Evolutionary conservation across 2,113 vertebrate species (phyloP).

Genomic region (Capreolus pygargus): DNA sequence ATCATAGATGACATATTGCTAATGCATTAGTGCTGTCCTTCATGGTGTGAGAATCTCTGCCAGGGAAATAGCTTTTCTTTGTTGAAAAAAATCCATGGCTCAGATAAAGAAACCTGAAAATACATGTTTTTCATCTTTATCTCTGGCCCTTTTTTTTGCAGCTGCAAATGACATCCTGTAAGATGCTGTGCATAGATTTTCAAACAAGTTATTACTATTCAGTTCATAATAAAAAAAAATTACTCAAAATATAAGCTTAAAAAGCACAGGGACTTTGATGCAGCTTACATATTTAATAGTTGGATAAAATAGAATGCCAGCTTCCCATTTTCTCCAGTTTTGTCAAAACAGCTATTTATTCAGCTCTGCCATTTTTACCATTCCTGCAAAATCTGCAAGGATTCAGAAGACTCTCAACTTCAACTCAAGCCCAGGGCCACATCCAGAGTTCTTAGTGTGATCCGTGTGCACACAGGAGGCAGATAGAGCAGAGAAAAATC

Average conservation of each 20-base stretch:
- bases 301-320: not conserved
- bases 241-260: slow-evolving; percentile 43
- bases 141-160: not conserved
- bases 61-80: slow-evolving; percentile 34
- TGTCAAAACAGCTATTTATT: not conserved
- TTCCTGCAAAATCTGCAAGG: not conserved
- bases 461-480: not conserved
- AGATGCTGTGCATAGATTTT: not conserved
- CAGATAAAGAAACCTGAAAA: slow-evolving; percentile 51
- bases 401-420: not conserved
- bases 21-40: slow-evolving; percentile 64
- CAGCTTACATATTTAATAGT: slow-evolving; percentile 14
- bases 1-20: slow-evolving; percentile 70
- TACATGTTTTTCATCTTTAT: slow-evolving; percentile 34
- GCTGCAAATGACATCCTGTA: not conserved
- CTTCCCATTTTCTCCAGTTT: not conserved
- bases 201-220: not conserved
- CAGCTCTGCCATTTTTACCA: not conserved
- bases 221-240: slow-evolving; percentile 17
- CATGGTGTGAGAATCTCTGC: slow-evolving; percentile 44
- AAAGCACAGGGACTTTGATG: not conserved
- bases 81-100: not conserved
- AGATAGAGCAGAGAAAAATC: not conserved
- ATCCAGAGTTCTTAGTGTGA: not conserved
- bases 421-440: not conserved